Evolutionary conservation across 2,113 vertebrate genomes (phyloP).

Genomic region (Columba livia): DNA sequence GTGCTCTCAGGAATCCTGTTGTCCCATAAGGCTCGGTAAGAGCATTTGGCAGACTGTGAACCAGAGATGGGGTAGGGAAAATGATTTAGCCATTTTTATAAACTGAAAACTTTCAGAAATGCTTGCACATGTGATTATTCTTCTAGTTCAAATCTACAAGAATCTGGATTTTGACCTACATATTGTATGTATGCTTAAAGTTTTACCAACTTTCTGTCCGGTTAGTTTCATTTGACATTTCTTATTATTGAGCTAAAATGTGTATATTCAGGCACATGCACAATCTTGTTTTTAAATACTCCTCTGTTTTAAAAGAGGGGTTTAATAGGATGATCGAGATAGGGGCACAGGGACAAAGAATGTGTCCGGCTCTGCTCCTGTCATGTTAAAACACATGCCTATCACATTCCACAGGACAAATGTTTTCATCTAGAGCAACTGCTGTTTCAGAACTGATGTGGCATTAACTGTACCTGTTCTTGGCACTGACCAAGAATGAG

Average conservation of each 20-base stretch:
- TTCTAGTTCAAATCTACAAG: background rate
- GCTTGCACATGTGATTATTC: background rate
- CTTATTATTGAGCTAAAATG: background rate
- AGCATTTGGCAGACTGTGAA: background rate
- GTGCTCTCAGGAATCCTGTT: background rate
- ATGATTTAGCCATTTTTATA: background rate
- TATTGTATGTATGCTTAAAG: background rate
- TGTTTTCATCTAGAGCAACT: conserved; percentile 14
- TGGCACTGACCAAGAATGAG: background rate
- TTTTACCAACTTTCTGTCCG: background rate
- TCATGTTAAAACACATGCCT: background rate
- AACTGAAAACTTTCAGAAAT: background rate
- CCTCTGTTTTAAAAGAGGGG: background rate
- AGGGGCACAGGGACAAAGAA: background rate
- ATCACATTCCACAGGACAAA: conserved; percentile 7
- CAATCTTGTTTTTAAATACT: background rate
- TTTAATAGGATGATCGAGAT: background rate
- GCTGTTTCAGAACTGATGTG: background rate
- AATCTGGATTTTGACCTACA: background rate
- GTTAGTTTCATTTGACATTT: background rate
- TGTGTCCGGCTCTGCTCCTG: background rate
- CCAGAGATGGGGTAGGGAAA: background rate
- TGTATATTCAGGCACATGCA: background rate
- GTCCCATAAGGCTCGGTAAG: background rate
- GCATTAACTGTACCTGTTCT: background rate